Percentiles rank a stretch among this genome's conserved stretches.
Evolutionary conservation across 2,888 invertebrate genomes (phyloP).

Genomic region (Eupithecia abbreviata): DNA sequence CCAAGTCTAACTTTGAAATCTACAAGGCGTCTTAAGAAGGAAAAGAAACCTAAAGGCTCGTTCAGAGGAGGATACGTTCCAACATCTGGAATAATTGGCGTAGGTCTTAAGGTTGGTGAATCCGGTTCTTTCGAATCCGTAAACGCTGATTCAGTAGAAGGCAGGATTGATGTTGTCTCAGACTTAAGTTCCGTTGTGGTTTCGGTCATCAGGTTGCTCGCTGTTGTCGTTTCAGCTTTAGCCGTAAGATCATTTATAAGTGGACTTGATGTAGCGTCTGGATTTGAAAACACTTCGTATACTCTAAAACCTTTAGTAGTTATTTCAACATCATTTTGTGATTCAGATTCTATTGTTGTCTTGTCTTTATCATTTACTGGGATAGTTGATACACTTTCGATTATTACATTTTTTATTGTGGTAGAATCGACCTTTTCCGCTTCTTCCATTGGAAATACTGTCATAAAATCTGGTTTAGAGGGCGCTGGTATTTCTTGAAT

Average conservation of each 20-base stretch:
- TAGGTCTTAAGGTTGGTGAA: constrained; percentile 54
- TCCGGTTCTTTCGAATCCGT: constrained; percentile 50
- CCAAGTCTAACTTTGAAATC: constrained; percentile 88
- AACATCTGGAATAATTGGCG: constrained; percentile 63
- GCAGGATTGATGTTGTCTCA: constrained; percentile 70
- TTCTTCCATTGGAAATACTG: constrained; percentile 62
- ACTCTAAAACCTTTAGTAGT: constrained; percentile 72
- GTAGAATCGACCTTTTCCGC: constrained; percentile 50
- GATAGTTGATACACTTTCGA: constrained; percentile 75
- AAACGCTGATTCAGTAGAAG: constrained; percentile 58
- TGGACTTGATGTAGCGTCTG: constrained; percentile 50
- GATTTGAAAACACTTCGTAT: constrained; percentile 72
- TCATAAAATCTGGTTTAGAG: constrained; percentile 55
- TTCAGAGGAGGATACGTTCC: constrained; percentile 72
- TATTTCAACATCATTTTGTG: constrained; percentile 60
- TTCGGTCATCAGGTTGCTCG: constrained; percentile 65
- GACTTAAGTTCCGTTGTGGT: constrained; percentile 70
- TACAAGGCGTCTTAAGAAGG: constrained; percentile 85
- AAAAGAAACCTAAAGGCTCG: constrained; percentile 78
- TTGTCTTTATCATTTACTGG: constrained; percentile 62
- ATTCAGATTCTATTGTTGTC: constrained; percentile 57
- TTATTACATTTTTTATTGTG: constrained; percentile 56
- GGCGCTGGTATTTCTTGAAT: constrained; percentile 48
- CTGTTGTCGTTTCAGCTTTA: constrained; percentile 59
- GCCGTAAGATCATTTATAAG: constrained; percentile 42